Conservation (phyloP, 64 coral and sea anemone genomes). For the Exaiptasia diaphana region DNA sequence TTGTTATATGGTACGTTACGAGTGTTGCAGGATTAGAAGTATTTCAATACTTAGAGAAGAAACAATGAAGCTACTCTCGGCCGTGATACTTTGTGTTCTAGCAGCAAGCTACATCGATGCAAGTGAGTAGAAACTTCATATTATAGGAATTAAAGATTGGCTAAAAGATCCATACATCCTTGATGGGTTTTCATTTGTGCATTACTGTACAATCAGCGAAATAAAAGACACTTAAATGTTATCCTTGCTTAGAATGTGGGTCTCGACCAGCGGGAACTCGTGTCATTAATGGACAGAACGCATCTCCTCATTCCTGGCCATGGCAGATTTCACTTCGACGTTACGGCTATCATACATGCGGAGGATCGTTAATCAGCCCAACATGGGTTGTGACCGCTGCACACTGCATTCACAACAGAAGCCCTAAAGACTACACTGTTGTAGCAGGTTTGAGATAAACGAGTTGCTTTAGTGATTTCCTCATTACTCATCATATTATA, state of each 20-base stretch:
- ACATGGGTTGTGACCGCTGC: constrained; percentile 19
- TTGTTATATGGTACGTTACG: too few species aligned
- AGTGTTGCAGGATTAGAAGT: too few species aligned
- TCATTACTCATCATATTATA: not conserved
- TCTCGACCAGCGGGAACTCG: not conserved
- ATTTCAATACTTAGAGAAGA: too few species aligned
- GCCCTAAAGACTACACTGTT: constrained; percentile 7
- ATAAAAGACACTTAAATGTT: too few species aligned
- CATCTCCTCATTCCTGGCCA: constrained; percentile 25
- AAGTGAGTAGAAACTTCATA: too few species aligned
- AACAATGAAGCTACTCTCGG: too few species aligned
- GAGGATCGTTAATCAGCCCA: not conserved
- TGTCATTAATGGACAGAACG: constrained; percentile 6
- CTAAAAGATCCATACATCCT: too few species aligned
- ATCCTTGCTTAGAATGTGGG: not conserved
- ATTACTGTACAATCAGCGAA: too few species aligned
- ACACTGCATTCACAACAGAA: constrained; percentile 7
- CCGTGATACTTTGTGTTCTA: too few species aligned
- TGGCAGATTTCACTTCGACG: constrained; percentile 24
- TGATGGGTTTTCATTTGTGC: too few species aligned
- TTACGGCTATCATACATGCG: not conserved
- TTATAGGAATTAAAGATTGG: too few species aligned
- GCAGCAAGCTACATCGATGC: too few species aligned
- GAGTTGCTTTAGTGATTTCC: not conserved
- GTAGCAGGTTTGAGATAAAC: constrained; percentile 1